phyloP scores from a whole-genome alignment of 2,888 invertebrate genomes.

The Trileptium ribeirensis region DNA sequence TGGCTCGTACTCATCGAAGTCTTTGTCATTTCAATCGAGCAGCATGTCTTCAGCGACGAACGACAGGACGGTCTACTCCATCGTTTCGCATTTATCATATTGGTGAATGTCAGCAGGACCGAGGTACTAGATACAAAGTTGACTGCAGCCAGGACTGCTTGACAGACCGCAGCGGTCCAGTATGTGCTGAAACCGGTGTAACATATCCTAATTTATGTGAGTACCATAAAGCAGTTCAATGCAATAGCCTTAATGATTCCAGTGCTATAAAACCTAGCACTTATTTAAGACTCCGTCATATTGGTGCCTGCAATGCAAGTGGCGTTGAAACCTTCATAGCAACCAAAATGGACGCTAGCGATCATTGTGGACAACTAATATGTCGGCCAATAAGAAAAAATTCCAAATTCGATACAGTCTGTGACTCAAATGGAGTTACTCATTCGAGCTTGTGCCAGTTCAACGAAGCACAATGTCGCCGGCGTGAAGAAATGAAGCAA shows the following conservation, averaged over 20 bases:
- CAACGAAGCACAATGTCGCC: background rate
- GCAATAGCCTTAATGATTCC: too few relatives aligned
- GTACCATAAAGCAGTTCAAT: too few relatives aligned
- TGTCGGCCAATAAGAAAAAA: too few relatives aligned
- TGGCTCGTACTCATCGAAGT: background rate
- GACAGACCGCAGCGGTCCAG: too few relatives aligned
- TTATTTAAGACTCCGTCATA: too few relatives aligned
- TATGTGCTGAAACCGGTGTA: background rate
- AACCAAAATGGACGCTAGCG: too few relatives aligned
- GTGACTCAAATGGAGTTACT: background rate
- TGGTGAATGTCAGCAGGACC: background rate
- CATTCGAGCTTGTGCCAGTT: background rate
- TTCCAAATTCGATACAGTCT: too few relatives aligned
- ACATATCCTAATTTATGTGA: background rate
- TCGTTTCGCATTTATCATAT: background rate
- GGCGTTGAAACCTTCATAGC: too few relatives aligned
- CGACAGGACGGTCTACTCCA: background rate
- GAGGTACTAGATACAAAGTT: background rate
- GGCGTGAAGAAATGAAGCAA: too few relatives aligned
- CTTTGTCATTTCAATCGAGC: conserved; percentile 4
- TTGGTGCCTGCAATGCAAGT: too few relatives aligned
- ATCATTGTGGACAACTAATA: too few relatives aligned
- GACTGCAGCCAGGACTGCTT: background rate
- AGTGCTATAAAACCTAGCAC: too few relatives aligned
- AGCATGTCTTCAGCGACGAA: background rate